A percentile compares a stretch with the other conserved stretches of the same genome.
Conservation (phyloP, 2,113 vertebrate species). For the Hippocampus abdominalis region DNA sequence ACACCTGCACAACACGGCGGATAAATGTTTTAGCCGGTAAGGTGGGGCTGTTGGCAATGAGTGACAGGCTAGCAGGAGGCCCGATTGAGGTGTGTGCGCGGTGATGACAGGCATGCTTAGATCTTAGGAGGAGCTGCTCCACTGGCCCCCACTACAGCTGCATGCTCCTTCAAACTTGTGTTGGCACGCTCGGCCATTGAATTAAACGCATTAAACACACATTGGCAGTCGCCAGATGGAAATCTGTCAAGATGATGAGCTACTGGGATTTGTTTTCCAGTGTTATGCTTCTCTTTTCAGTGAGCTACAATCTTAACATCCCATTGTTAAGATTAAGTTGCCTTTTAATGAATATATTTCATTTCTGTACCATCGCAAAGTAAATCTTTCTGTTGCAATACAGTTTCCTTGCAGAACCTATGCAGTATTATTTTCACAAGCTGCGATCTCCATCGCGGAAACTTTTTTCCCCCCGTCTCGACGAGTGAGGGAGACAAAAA, state of each 20-base stretch:
- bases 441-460: background rate
- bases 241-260: slow-evolving; percentile 19
- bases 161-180: slow-evolving; percentile 58
- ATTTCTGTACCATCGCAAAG: background rate
- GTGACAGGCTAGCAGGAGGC: slow-evolving; percentile 63
- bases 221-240: slow-evolving; percentile 19
- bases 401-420: background rate
- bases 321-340: background rate
- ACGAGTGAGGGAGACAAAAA: background rate
- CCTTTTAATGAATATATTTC: background rate
- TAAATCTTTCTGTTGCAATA: background rate
- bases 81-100: slow-evolving; percentile 71
- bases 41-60: slow-evolving; percentile 48
- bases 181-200: slow-evolving; percentile 48
- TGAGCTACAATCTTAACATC: background rate
- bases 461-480: background rate
- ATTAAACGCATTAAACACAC: slow-evolving; percentile 30
- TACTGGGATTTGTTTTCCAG: background rate
- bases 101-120: slow-evolving; percentile 64
- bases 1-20: slow-evolving; percentile 60
- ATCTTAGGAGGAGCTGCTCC: slow-evolving; percentile 59
- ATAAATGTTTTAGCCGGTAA: slow-evolving; percentile 43
- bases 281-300: background rate
- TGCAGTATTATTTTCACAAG: background rate
- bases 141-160: slow-evolving; percentile 59